Evolutionary conservation across 2,113 vertebrate species (phyloP), one percentile per base, ranked within the genome.

Genomic region (Chaetodon trifascialis): DNA sequence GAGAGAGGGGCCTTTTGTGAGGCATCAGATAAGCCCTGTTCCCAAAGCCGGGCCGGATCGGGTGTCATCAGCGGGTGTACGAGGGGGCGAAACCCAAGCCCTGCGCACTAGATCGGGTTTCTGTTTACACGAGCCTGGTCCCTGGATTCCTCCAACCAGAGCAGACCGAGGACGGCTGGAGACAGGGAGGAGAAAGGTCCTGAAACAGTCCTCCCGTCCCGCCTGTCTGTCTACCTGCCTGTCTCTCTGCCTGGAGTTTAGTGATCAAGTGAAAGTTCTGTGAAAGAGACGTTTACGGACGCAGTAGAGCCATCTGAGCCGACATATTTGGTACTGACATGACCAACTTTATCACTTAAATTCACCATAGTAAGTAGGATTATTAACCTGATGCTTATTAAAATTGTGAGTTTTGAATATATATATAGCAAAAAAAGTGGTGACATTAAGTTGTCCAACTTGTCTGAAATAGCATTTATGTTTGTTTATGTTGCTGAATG

Each of bases 21-120:
- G 88, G 91, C 91, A 94, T 93, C 94, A 94, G 93, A 94, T 94
- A 94, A 94, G 92, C 89, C 72, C 82, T 74, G 87, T 93, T 94
- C 93, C 94, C 91, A 94, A 94, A 94, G 86, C 91, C 80, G 79
- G 56, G 68, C 47, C 66, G 80, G 89, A 93, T 94, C 92, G 34
- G 74, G 83, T 95, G 58, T 94, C 94, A 91, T 85, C 91, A 78
- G 78, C 59, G 86, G 90, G 87, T 89, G 84, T 90, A 81, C 74
- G 87, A 92, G 87, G 87, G 88, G 89, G 77, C 67, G 91, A 94
- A 94, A 94, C 89, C 80, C 34, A 83, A 94, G 69, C 84, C 88
- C 49, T 56, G 88, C 11, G 54, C 76, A 79, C 82, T 46, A 87
- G 89, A 83, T 92, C 88, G 36, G 65, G 60, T 92, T 93, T 92